Percentiles rank a stretch among this genome's conserved stretches.
These are phyloP conservation scores for Danio jaintianensis DNA, from an alignment of 2,797 vertebrate species.

Conservation along the genomic window DNA sequence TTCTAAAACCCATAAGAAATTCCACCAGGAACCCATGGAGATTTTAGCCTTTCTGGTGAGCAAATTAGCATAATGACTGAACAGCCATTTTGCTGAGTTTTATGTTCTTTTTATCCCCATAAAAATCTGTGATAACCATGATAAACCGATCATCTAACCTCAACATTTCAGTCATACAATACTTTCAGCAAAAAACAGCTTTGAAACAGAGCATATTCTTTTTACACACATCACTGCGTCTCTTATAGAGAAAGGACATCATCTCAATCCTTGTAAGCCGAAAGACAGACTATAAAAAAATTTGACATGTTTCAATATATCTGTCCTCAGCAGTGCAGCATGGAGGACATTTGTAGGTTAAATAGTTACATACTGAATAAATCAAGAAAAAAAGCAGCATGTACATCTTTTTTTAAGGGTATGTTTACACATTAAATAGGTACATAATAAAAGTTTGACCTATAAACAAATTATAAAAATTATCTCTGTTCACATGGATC, in stretches of 20 bases:
- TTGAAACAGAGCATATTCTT: constrained; percentile 59
- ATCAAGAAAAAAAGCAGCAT: background rate
- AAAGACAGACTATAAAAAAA: constrained; percentile 56
- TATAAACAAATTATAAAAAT: too few species aligned
- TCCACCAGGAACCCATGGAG: background rate
- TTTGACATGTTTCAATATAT: constrained; percentile 59
- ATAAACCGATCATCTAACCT: constrained; percentile 55
- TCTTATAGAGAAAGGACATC: constrained; percentile 51
- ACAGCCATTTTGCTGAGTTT: background rate
- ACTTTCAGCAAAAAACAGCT: constrained; percentile 57
- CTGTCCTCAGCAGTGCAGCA: constrained; percentile 42
- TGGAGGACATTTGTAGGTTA: constrained; percentile 39
- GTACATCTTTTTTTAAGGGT: too few species aligned
- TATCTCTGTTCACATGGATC: too few species aligned
- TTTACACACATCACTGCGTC: constrained; percentile 60
- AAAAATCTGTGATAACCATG: constrained; percentile 2
- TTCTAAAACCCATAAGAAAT: background rate
- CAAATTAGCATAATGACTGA: background rate
- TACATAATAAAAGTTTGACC: too few species aligned
- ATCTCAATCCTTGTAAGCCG: constrained; percentile 53
- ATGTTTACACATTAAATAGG: too few species aligned
- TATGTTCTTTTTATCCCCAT: background rate
- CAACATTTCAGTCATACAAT: constrained; percentile 49
- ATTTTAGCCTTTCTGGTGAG: background rate
- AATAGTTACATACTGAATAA: background rate